A percentile compares a stretch with the other conserved stretches of the same genome.
phyloP scores from a whole-genome alignment of 2,888 invertebrate species.

The Pyrgus malvae region DNA sequence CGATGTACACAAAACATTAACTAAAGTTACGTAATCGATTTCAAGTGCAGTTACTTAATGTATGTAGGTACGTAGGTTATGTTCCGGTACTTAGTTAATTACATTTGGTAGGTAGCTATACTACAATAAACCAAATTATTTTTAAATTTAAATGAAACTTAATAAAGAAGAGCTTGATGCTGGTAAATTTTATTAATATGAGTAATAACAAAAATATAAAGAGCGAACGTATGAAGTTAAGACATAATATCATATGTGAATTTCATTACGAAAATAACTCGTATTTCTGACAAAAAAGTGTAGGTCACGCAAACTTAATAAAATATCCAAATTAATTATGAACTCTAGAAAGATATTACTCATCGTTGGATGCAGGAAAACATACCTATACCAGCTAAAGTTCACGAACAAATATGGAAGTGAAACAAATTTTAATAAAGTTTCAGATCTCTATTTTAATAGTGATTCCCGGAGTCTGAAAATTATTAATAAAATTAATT shows the following conservation, averaged over 20 bases:
- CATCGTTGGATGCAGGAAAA: background rate
- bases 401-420: no score
- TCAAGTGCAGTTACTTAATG: no score
- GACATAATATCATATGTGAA: background rate
- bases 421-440: background rate
- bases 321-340: background rate
- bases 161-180: no score
- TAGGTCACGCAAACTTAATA: conserved; percentile 3
- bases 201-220: no score
- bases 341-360: conserved; percentile 1
- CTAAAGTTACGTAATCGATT: no score
- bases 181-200: no score
- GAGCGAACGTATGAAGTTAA: background rate
- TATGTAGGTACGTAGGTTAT: no score
- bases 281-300: conserved; percentile 11
- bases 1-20: no score
- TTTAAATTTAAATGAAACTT: no score
- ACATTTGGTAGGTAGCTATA: no score
- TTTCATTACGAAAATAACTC: background rate
- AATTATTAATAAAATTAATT: background rate
- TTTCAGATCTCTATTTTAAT: background rate
- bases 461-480: background rate
- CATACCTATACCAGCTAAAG: background rate
- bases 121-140: no score
- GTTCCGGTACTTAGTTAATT: no score